Percentiles rank a stretch among this genome's conserved stretches.
phyloP scores from a whole-genome alignment of 2,797 vertebrate genomes.

The Clarias laeviceps region DNA sequence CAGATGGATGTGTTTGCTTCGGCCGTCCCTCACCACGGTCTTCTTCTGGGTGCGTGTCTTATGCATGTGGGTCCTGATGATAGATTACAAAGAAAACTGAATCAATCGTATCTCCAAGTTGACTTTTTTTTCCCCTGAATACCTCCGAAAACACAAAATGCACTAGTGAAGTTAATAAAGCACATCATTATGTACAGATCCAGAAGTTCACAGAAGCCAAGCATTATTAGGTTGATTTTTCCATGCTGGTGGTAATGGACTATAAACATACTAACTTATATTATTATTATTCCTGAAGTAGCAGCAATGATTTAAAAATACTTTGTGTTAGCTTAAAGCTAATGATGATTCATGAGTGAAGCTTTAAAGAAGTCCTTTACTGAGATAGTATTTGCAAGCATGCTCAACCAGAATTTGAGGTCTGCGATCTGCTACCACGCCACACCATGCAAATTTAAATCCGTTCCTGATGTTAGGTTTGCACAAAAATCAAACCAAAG shows the following conservation, averaged over 20 bases:
- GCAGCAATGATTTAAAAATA: too few relatives aligned
- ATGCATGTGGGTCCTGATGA: constrained; percentile 85
- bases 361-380: not conserved
- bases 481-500: constrained; percentile 61
- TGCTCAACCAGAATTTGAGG: not conserved
- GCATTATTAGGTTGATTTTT: not conserved
- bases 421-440: not conserved
- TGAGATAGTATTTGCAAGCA: not conserved
- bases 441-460: constrained; percentile 17
- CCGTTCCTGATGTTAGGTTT: constrained; percentile 43
- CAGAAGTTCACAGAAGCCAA: not conserved
- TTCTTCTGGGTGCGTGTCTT: constrained; percentile 89
- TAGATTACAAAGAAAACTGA: not conserved
- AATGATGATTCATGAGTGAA: not conserved
- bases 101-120: not conserved
- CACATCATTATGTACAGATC: not conserved
- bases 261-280: not conserved
- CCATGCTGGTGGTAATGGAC: not conserved
- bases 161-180: not conserved
- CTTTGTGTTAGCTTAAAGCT: not conserved
- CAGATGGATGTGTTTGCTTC: constrained; percentile 82
- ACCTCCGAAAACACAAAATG: not conserved
- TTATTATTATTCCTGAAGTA: not conserved
- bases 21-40: constrained; percentile 89
- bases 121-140: not conserved